These are phyloP conservation scores for Volucella inflata DNA, from an alignment of 2,888 invertebrate species.

Conservation along the genomic window DNA sequence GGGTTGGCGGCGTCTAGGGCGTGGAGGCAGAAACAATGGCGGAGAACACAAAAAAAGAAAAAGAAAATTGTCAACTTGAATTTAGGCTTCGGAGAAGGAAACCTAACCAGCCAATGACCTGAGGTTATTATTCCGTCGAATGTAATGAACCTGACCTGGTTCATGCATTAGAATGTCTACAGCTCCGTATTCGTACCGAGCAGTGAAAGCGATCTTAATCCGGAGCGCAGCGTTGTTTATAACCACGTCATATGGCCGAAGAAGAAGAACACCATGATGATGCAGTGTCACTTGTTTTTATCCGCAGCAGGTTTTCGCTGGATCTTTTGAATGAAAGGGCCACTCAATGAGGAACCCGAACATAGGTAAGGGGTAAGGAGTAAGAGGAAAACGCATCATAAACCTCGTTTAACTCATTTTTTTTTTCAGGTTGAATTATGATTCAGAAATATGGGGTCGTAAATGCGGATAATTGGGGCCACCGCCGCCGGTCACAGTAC, in stretches of 20 bases:
- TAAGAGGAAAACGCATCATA: not conserved
- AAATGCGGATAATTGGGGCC: conserved; percentile 54
- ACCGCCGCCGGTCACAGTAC: conserved; percentile 25
- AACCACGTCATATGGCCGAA: not conserved
- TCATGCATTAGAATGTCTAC: conserved; percentile 28
- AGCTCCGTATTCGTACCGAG: not conserved
- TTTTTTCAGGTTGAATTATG: conserved; percentile 29
- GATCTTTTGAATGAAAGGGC: conserved; percentile 10
- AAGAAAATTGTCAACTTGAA: conserved; percentile 63
- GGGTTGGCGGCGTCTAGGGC: too few species aligned
- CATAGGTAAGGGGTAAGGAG: not conserved
- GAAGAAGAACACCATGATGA: conserved; percentile 7
- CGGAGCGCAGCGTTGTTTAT: not conserved
- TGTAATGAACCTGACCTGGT: conserved; percentile 70
- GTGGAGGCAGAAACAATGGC: conserved; percentile 9
- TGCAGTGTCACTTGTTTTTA: conserved; percentile 39
- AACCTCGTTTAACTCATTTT: conserved; percentile 4
- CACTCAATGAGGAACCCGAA: not conserved
- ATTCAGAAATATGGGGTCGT: conserved; percentile 55
- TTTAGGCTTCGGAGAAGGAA: conserved; percentile 45
- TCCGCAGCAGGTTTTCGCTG: conserved; percentile 20
- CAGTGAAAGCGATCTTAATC: conserved; percentile 69
- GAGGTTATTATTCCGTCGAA: conserved; percentile 61
- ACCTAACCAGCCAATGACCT: conserved; percentile 65
- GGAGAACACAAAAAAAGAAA: not conserved